phyloP scores from a whole-genome alignment of 2,888 invertebrate species.

The Caradrina kadenii region DNA sequence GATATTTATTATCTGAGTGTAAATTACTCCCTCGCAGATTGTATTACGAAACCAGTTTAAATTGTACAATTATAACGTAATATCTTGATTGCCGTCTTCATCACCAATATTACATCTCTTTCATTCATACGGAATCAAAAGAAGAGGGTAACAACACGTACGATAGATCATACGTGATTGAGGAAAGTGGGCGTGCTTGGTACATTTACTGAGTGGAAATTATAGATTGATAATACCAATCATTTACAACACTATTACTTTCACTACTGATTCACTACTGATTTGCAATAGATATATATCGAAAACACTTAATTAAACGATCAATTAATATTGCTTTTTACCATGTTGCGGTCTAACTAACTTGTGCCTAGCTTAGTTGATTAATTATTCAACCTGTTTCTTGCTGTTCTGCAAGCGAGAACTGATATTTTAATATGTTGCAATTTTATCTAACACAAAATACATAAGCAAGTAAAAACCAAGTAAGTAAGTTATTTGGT shows the following conservation, averaged over 20 bases:
- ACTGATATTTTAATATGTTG: conserved; percentile 2
- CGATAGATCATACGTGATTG: conserved; percentile 59
- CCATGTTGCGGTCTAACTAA: conserved; percentile 28
- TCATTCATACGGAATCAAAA: conserved; percentile 33
- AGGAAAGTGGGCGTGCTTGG: conserved; percentile 69
- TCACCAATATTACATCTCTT: conserved; percentile 38
- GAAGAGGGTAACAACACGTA: conserved; percentile 51
- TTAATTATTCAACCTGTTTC: conserved; percentile 27
- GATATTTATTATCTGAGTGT: conserved; percentile 4
- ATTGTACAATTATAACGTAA: conserved; percentile 54
- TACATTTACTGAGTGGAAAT: conserved; percentile 76
- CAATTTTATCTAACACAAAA: neutral
- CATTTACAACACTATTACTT: conserved; percentile 73
- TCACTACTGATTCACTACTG: conserved; percentile 52
- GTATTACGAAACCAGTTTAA: conserved; percentile 36
- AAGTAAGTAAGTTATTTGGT: neutral
- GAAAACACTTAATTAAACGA: conserved; percentile 60
- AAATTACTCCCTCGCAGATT: conserved; percentile 38
- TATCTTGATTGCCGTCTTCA: conserved; percentile 50
- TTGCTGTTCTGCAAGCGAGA: conserved; percentile 11
- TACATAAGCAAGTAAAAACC: neutral
- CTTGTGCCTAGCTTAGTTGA: conserved; percentile 18
- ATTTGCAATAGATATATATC: conserved; percentile 72
- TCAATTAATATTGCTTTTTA: conserved; percentile 60
- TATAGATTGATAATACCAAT: conserved; percentile 78